These are phyloP conservation scores for Rhyacophila evoluta DNA, from an alignment of 2,888 invertebrate species.

Conservation along the genomic window DNA sequence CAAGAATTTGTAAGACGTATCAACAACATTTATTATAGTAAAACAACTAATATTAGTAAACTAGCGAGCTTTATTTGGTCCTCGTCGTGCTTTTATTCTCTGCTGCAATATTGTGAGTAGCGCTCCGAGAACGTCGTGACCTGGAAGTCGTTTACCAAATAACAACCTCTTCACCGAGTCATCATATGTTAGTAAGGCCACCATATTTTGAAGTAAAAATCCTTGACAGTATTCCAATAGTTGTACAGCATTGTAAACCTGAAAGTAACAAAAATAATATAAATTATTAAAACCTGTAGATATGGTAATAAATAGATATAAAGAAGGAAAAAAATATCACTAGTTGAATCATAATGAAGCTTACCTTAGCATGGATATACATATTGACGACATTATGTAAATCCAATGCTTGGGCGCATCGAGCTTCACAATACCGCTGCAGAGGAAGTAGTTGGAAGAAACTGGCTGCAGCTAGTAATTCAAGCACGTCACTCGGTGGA, in stretches of 20 bases:
- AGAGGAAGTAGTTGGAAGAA: slow-evolving; percentile 91
- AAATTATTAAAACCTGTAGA: no score
- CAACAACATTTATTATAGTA: neutral
- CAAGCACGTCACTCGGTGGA: slow-evolving; percentile 84
- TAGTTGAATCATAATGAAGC: slow-evolving; percentile 30
- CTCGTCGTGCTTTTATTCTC: slow-evolving; percentile 77
- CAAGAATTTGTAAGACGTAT: neutral
- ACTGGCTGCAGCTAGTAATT: slow-evolving; percentile 91
- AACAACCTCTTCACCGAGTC: slow-evolving; percentile 89
- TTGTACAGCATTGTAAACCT: slow-evolving; percentile 90
- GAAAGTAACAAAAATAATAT: slow-evolving; percentile 49
- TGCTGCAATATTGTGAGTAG: slow-evolving; percentile 84
- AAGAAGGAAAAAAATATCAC: no score
- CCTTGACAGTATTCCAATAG: slow-evolving; percentile 92
- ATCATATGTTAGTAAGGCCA: slow-evolving; percentile 91
- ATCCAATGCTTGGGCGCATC: slow-evolving; percentile 86
- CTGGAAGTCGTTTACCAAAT: slow-evolving; percentile 90
- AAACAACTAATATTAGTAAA: neutral
- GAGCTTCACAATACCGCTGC: slow-evolving; percentile 85
- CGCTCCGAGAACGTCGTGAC: slow-evolving; percentile 89
- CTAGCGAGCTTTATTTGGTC: slow-evolving; percentile 52
- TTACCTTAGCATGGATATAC: slow-evolving; percentile 92
- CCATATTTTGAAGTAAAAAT: slow-evolving; percentile 92
- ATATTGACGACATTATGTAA: slow-evolving; percentile 91
- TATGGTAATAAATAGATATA: no score